phyloP scores from a whole-genome alignment of 2,113 vertebrate genomes.

The Greenwoodochromis staneri region DNA sequence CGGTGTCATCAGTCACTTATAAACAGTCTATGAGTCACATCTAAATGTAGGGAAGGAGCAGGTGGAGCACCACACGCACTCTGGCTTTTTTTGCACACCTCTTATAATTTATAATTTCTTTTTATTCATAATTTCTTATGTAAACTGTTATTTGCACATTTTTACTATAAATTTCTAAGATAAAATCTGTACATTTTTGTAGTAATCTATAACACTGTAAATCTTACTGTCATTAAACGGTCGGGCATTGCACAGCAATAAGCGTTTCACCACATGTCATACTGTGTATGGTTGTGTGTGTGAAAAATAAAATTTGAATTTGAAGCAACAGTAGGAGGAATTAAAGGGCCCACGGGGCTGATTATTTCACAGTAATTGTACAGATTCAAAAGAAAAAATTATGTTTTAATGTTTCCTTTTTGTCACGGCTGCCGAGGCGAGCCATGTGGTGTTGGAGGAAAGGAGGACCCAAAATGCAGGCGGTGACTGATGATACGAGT shows the following conservation, averaged over 20 bases:
- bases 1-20: not conserved
- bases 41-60: not conserved
- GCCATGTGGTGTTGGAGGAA: not conserved
- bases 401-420: not conserved
- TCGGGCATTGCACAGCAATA: not conserved
- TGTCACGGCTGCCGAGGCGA: not conserved
- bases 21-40: not conserved
- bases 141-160: not conserved
- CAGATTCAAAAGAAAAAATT: not conserved
- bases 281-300: not conserved
- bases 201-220: not conserved
- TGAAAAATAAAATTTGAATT: not conserved
- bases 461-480: not conserved
- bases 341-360: not conserved
- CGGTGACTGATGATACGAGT: not conserved
- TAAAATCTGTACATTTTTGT: not conserved
- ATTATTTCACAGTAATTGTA: not conserved
- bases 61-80: not conserved
- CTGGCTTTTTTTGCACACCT: not conserved
- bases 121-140: not conserved
- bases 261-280: not conserved
- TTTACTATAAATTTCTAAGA: not conserved
- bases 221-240: not conserved
- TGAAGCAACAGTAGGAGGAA: not conserved
- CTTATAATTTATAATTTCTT: not conserved